Conservation (phyloP, 35 echinoderm and acorn worm species). For the Diadema setosum region DNA sequence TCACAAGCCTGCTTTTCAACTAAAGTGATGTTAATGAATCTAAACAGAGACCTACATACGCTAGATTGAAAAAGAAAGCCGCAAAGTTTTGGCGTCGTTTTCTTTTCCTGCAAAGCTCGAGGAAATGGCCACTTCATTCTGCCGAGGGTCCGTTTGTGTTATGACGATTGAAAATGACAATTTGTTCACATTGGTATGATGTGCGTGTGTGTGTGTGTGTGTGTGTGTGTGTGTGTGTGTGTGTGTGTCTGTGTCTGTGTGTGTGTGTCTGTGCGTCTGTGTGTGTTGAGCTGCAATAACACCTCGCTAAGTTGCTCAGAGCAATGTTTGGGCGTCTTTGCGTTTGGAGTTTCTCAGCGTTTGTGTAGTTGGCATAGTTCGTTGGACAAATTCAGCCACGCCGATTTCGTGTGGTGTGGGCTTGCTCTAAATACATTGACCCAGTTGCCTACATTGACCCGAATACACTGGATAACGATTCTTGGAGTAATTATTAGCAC, state of each 20-base stretch:
- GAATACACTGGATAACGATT: slow-evolving; percentile 18
- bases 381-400: background rate
- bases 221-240: no score
- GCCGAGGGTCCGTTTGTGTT: background rate
- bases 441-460: slow-evolving; percentile 27
- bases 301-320: slow-evolving; percentile 7
- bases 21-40: no score
- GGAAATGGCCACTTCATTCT: no score
- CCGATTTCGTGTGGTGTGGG: background rate
- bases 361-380: background rate
- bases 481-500: background rate
- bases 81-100: no score
- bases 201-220: no score
- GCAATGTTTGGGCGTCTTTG: slow-evolving; percentile 9
- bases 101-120: no score
- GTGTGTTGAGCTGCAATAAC: background rate
- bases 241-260: no score
- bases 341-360: background rate
- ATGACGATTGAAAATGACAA: slow-evolving; percentile 23
- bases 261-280: background rate
- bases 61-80: no score
- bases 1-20: no score
- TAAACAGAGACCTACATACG: no score
- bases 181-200: background rate
- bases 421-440: background rate